Evolutionary conservation across 2,888 invertebrate genomes (phyloP), one percentile per base, ranked within the genome.

Genomic region (Aquatica leii): DNA sequence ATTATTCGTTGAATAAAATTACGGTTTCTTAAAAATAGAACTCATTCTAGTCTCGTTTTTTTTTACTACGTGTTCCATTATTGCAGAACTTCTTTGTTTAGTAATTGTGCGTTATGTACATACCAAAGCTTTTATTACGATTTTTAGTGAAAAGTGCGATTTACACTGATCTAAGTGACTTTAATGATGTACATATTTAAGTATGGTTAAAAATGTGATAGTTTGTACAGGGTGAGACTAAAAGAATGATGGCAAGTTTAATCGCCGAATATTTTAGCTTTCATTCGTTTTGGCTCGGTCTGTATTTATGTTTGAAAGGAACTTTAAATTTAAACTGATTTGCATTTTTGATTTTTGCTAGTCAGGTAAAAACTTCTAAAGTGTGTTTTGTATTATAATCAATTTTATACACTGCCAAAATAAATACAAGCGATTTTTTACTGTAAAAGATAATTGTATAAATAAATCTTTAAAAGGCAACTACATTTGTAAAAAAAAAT

Each of bases 51-150:
- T 43, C 41, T 43, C 3, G 2, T 43, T 43, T 40, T 11, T 40
- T 40, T 40, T n/a, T 12, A 40, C 40, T 37, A 12, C n/a, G 12
- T 37, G 11, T 3, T 17, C 17, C 15, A 43, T n/a, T n/a, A n/a
- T n/a, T n/a, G n/a, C n/a, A n/a, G n/a, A n/a, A n/a, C n/a, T n/a
- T n/a, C n/a, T n/a, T n/a, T 8, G 17, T 12, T 37, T 40, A n/a
- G 14, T 12, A 43, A 43, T 4, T 43, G 41, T 12, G 41, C n/a
- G n/a, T n/a, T 43, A 4, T 43, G 41, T 43, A 43, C 41, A 43
- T 43, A 43, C 41, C 41, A 43, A 43, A 43, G 41, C 41, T 43
- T 37, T 43, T 31, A 9, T 31, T 31, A 31, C 4, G 31, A 31
- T 43, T n/a, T n/a, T n/a, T n/a, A n/a, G 17, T 6, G 14, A 17